phyloP scores from a whole-genome alignment of 1,140 invertebrate species.

The Drosophila jambulina region DNA sequence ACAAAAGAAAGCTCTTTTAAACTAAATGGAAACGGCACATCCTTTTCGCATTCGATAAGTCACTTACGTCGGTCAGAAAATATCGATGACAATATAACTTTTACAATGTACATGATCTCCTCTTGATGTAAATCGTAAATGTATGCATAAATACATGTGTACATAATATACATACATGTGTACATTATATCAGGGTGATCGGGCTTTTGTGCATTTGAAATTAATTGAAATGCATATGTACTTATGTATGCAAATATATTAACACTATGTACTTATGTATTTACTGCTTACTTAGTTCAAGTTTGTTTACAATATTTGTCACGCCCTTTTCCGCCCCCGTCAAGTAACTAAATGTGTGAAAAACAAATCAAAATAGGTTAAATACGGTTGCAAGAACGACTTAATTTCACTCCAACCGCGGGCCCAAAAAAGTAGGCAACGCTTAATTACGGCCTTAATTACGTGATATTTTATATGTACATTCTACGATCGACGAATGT shows the following conservation, averaged over 20 bases:
- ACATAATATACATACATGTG: too few relatives aligned
- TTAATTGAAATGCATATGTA: too few relatives aligned
- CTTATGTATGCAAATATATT: too few relatives aligned
- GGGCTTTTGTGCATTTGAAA: too few relatives aligned
- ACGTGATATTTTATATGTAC: too few relatives aligned
- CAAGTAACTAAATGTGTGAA: not conserved
- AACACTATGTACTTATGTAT: too few relatives aligned
- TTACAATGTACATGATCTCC: not conserved
- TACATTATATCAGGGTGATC: too few relatives aligned
- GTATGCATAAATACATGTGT: too few relatives aligned
- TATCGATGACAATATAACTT: not conserved
- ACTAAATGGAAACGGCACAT: not conserved
- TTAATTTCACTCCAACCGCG: not conserved
- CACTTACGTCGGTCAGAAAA: not conserved
- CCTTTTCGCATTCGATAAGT: not conserved
- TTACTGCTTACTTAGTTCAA: too few relatives aligned
- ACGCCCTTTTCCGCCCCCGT: conserved; percentile 7
- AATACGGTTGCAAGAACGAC: not conserved
- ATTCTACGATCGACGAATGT: not conserved
- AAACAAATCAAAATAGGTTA: not conserved
- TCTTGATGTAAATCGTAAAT: not conserved
- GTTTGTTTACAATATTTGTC: not conserved
- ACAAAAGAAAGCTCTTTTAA: not conserved
- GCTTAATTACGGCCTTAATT: not conserved
- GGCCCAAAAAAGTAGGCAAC: conserved; percentile 8